Base-by-base conservation (phyloP, 2,888 invertebrate genomes). In the Luffia ferchaultella region DNA sequence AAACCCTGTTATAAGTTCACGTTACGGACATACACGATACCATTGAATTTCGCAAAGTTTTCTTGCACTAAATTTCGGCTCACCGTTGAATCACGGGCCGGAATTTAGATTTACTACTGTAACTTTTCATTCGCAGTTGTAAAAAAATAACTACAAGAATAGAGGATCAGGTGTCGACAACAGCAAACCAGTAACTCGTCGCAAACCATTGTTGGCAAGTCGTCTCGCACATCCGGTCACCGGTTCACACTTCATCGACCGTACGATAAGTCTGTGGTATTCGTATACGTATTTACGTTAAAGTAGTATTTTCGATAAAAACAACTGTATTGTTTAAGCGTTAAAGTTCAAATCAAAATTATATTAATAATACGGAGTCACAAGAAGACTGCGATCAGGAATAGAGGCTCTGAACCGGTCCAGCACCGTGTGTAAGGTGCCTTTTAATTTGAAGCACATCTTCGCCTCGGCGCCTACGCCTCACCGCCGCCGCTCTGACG, bases 361-460 rank as follows among this genome's bases (percentile, higher is more conserved):
- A 12, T 7, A 3, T 30, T 12, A 12, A 12, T 30, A 30, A 30
- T 7, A 3, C 30, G 12, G 30, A 30, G 12, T 30, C 30, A 7
- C 30, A 30, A 30, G 12, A 3, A 30, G 30, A 30, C 30, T 7
- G 30, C 30, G 30, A 12, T 12, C 30, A 30, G 30, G 30, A 3
- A 30, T 30, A 30, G 30, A 30, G 30, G 5, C 30, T 3, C 30
- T 46, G 46, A 42, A 52, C 45, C 48, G 42, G 43, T 53, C 51
- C 48, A 46, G 49, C 46, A 18, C 30, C 30, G 41, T 18, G 19
- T 9, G 48, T 20, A 44, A 56, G 61, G 60, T 62, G 60, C 63
- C 61, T 70, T 72, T 71, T 70, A 73, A 74, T 71, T 72, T 69
- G 68, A 68, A 48, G 59, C 67, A 66, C 65, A 50, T 66, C 66